phyloP scores from a whole-genome alignment of 2,888 invertebrate species.

The Onchidella celtica region DNA sequence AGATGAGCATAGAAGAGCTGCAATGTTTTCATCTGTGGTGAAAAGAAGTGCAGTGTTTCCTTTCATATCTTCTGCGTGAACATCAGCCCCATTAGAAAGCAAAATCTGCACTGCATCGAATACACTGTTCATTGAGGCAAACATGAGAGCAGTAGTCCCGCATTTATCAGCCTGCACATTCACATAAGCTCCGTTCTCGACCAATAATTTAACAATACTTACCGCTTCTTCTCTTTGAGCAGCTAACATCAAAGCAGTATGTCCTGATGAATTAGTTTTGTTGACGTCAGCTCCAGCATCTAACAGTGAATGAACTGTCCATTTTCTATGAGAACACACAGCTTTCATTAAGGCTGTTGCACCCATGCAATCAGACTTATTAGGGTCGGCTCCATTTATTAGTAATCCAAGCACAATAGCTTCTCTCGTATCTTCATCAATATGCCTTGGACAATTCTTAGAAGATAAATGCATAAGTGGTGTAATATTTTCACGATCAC shows the following conservation, averaged over 20 bases:
- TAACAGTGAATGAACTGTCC: background rate
- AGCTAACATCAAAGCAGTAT: background rate
- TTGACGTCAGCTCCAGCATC: constrained; percentile 18
- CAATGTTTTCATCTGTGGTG: background rate
- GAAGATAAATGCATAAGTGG: background rate
- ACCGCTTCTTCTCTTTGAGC: background rate
- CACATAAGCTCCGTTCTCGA: background rate
- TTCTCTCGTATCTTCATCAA: background rate
- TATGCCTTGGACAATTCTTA: background rate
- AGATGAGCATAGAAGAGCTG: background rate
- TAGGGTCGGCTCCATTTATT: background rate
- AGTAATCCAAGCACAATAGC: background rate
- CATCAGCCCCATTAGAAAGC: background rate
- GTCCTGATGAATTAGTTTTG: background rate
- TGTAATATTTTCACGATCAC: background rate
- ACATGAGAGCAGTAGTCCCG: background rate
- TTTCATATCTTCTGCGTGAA: background rate
- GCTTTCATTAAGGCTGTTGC: background rate
- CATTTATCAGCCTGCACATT: background rate
- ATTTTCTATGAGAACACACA: too few relatives aligned
- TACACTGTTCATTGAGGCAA: background rate
- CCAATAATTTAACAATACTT: background rate
- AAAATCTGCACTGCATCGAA: background rate
- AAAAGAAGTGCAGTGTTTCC: constrained; percentile 6
- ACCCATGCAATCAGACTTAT: background rate